phyloP scores from a whole-genome alignment of 2,113 vertebrate species.

The Rhabdornis inornatus region DNA sequence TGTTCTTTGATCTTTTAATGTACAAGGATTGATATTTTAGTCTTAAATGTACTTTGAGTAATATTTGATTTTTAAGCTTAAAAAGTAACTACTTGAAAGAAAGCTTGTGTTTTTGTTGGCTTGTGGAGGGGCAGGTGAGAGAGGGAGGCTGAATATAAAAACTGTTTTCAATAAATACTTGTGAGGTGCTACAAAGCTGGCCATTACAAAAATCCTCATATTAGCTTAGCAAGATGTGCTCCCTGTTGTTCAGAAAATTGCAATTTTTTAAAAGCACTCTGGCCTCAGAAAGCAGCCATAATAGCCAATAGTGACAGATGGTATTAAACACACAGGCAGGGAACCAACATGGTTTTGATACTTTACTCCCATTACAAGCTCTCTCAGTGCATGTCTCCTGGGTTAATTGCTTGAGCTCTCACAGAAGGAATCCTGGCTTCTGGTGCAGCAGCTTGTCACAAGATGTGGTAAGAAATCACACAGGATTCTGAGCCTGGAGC shows the following conservation, averaged over 20 bases:
- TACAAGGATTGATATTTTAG: neutral
- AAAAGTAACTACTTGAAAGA: neutral
- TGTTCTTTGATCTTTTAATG: neutral
- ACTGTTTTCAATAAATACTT: neutral
- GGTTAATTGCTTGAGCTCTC: constrained; percentile 47
- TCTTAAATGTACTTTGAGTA: neutral
- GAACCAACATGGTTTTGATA: neutral
- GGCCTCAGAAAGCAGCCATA: neutral
- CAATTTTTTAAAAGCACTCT: neutral
- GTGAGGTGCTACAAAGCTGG: neutral
- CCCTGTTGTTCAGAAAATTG: neutral
- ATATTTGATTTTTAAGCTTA: neutral
- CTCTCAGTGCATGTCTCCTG: neutral
- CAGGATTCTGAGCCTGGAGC: neutral
- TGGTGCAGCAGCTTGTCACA: constrained; percentile 36
- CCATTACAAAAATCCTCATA: neutral
- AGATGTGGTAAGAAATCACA: neutral
- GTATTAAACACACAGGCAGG: constrained; percentile 7
- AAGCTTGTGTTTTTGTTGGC: neutral
- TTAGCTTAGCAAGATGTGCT: neutral
- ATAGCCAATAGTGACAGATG: constrained; percentile 16
- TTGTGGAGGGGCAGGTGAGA: neutral
- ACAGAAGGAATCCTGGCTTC: constrained; percentile 45
- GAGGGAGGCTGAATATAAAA: neutral
- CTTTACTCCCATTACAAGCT: neutral